Conservation (phyloP, 1,140 invertebrate species). For the Centruroides vittatus region DNA sequence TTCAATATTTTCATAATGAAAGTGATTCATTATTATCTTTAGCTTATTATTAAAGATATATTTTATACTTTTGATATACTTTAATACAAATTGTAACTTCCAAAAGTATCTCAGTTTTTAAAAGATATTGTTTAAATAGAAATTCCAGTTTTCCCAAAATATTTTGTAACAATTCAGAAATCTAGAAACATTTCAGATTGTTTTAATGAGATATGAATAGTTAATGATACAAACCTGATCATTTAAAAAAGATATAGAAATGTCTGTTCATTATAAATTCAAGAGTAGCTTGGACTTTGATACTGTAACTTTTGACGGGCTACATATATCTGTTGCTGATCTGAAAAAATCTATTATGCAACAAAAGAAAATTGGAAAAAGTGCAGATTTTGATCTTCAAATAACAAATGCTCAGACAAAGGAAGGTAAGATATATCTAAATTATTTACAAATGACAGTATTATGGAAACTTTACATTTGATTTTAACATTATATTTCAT, state of each 20-base stretch:
- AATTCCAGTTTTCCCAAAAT: no score
- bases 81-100: no score
- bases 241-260: conserved; percentile 25
- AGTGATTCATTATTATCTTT: no score
- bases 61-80: no score
- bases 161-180: no score
- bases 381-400: conserved; percentile 86
- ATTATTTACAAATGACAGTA: neutral
- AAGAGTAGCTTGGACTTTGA: conserved; percentile 89
- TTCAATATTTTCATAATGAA: no score
- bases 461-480: neutral
- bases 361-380: conserved; percentile 86
- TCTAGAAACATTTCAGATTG: no score
- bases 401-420: conserved; percentile 96
- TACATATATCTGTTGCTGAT: conserved; percentile 87
- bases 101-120: no score
- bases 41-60: no score
- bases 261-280: conserved; percentile 98
- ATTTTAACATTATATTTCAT: neutral
- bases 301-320: conserved; percentile 90
- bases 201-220: no score
- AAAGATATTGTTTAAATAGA: no score
- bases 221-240: neutral
- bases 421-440: conserved; percentile 51
- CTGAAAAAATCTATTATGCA: conserved; percentile 88